Base-by-base conservation (phyloP, 2,888 invertebrate species). In the Drosophila mulleri region DNA sequence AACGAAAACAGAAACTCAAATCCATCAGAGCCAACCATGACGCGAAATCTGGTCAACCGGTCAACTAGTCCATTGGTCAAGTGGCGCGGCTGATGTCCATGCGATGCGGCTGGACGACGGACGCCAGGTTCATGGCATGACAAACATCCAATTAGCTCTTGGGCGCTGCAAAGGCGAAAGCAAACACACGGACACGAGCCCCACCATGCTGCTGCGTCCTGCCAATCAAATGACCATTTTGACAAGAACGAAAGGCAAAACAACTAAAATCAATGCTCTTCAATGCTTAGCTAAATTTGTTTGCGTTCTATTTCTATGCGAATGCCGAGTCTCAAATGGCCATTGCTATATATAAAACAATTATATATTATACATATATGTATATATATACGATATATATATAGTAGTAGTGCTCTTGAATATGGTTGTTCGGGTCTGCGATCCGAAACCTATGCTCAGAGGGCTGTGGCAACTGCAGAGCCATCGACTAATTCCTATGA, bases 21-120 rank as follows among this genome's bases (percentile, higher is more conserved):
- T 37, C 42, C 52, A 53, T 39, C 18, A 20, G 23, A 16, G 32
- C 1, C 32, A 32, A 12, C 50, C 53, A 47, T 37, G 39, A 29
- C 41, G 56, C 35, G 56, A 70, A 70, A 57, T 61, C 45, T 66
- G 73, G 50, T 47, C 72, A 72, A 65, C 60, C 56, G 70, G 50
- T 56, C 44, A 70, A 61, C 26, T 32, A 45, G 37, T 29, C 54
- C 44, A 44, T 18, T 56, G 54, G 39, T 29, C 48, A 50, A 50
- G 48, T 50, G 45, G 23, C 45, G 42, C 23, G 42, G 18, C 42
- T 42, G 42, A 42, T 42, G 23, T 45, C 45, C 47, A 44, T 44
- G 12, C 44, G 9, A 35, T 18, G 48, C 18, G 26, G 26, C 18
- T 42, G 44, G n/a, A 9, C 42, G 42, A 3, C 45, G n/a, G 16